phyloP scores from a whole-genome alignment of 2,113 vertebrate species.

The Origma solitaria region DNA sequence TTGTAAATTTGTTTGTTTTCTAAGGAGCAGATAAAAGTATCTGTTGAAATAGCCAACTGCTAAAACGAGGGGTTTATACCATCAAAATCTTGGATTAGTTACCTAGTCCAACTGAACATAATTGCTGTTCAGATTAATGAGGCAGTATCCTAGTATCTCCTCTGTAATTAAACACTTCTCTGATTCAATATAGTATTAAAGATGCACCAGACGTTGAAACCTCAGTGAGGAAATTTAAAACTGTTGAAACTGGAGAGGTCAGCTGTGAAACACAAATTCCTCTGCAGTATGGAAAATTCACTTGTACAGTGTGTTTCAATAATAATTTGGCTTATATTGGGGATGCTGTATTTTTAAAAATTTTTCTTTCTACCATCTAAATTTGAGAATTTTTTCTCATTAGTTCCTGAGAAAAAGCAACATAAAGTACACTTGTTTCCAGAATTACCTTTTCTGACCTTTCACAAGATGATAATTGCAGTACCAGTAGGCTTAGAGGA shows the following conservation, averaged over 20 bases:
- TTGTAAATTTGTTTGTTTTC: slow-evolving; percentile 1
- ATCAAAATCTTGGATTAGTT: slow-evolving; percentile 37
- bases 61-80: slow-evolving; percentile 20
- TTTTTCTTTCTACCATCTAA: slow-evolving; percentile 40
- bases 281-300: neutral
- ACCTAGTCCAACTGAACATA: slow-evolving; percentile 39
- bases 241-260: slow-evolving; percentile 47
- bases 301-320: neutral
- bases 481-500: slow-evolving; percentile 82
- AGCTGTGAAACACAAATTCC: slow-evolving; percentile 6
- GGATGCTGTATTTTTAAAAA: neutral
- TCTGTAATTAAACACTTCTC: slow-evolving; percentile 49
- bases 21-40: neutral
- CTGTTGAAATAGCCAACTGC: slow-evolving; percentile 7
- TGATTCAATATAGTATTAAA: slow-evolving; percentile 47
- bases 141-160: slow-evolving; percentile 49
- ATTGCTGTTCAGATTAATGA: slow-evolving; percentile 65
- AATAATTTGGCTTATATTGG: slow-evolving; percentile 12
- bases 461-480: slow-evolving; percentile 93
- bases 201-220: slow-evolving; percentile 38
- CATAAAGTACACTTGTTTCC: slow-evolving; percentile 90
- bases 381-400: slow-evolving; percentile 87
- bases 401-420: slow-evolving; percentile 87
- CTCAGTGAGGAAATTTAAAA: slow-evolving; percentile 58
- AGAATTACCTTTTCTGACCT: slow-evolving; percentile 91